Conservation (phyloP, 2,888 invertebrate genomes). For the Muschampia plurimacula region DNA sequence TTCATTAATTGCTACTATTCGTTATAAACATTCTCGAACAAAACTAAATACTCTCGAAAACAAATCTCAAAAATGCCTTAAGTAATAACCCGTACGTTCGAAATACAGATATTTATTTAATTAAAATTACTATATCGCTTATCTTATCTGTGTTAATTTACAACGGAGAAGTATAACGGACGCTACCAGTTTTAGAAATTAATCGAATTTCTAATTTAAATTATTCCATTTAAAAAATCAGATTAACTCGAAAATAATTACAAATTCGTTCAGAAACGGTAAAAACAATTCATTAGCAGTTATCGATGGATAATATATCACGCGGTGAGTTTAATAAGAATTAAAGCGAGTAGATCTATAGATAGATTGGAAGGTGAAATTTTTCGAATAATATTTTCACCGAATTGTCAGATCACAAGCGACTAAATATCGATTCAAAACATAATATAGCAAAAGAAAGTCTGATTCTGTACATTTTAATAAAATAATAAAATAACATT, state of each 20-base stretch:
- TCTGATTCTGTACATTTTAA: too few relatives aligned
- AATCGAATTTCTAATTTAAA: constrained; percentile 31
- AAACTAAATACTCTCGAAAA: background rate
- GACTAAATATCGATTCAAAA: background rate
- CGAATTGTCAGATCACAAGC: constrained; percentile 37
- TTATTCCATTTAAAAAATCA: constrained; percentile 44
- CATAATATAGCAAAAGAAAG: background rate
- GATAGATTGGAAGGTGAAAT: constrained; percentile 58
- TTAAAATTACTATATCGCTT: constrained; percentile 24
- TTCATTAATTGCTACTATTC: background rate
- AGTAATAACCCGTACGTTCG: constrained; percentile 4
- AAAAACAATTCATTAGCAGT: constrained; percentile 63
- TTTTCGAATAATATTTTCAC: constrained; percentile 57
- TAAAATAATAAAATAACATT: too few relatives aligned
- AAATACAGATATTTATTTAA: constrained; percentile 26
- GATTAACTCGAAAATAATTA: constrained; percentile 44
- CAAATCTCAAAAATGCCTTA: background rate
- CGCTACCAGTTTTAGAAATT: constrained; percentile 29
- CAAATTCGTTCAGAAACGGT: constrained; percentile 53
- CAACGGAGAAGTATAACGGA: constrained; percentile 16
- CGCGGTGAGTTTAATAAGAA: constrained; percentile 67
- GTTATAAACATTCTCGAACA: background rate
- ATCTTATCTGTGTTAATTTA: constrained; percentile 30
- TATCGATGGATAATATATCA: constrained; percentile 73
- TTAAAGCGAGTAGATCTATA: constrained; percentile 71